phyloP scores from a whole-genome alignment of 2,888 invertebrate species.

The Stenoptilia bipunctidactyla region DNA sequence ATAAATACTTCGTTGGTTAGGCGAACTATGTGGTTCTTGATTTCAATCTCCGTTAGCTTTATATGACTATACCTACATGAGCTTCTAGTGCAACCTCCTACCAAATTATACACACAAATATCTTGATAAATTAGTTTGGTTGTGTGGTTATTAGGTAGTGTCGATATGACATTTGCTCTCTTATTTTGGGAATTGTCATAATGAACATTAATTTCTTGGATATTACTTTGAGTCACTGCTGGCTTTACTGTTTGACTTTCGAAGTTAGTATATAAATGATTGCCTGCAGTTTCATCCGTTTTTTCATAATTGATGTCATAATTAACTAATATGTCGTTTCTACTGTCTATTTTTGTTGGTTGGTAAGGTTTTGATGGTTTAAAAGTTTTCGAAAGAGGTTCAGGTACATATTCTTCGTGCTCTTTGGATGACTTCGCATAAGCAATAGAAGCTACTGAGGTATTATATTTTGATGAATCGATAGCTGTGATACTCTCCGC shows the following conservation, averaged over 20 bases:
- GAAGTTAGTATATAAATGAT: too few relatives aligned
- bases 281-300: too few relatives aligned
- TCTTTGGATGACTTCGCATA: constrained; percentile 2
- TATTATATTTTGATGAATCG: constrained; percentile 28
- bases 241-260: too few relatives aligned
- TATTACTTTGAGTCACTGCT: constrained; percentile 11
- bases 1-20: constrained; percentile 28
- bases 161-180: too few relatives aligned
- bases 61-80: constrained; percentile 30
- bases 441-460: constrained; percentile 1
- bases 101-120: constrained; percentile 35
- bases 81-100: constrained; percentile 25
- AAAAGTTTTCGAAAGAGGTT: constrained; percentile 15
- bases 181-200: too few relatives aligned
- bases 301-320: too few relatives aligned
- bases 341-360: constrained; percentile 25
- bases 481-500: constrained; percentile 50
- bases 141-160: constrained; percentile 17
- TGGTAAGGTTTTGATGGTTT: constrained; percentile 19
- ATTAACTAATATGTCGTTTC: too few relatives aligned
- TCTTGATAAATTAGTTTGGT: constrained; percentile 19
- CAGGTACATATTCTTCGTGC: constrained; percentile 34
- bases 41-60: constrained; percentile 8
- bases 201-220: constrained; percentile 12
- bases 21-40: constrained; percentile 17